Evolutionary conservation across 2,113 vertebrate genomes (phyloP), one percentile per base, ranked within the genome.

Genomic region (Chamaetylas fuelleborni): DNA sequence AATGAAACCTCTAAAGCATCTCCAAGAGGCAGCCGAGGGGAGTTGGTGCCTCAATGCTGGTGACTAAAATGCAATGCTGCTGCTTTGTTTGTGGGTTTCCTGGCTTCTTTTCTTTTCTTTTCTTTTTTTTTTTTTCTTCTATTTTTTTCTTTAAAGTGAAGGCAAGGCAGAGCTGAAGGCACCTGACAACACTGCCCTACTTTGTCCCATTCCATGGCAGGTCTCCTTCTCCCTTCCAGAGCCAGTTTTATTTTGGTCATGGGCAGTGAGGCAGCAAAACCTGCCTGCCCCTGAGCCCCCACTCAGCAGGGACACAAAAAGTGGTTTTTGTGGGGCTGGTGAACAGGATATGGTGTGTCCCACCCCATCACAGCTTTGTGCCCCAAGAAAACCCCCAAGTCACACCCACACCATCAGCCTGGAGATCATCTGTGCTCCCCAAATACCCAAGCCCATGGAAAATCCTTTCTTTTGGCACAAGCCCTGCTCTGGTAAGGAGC

Each of bases 221-320:
- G 24, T 23, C 12, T 5, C 24, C 50, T 11, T 6, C 58, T 78
- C 47, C 51, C 19, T 83, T 31, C 64, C 31, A 54, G n/a, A 47
- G 5, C n/a, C 3, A 14, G 47, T 16, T 92, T 66, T 34, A 24
- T 65, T 72, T 31, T 53, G 38, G 40, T 50, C 9, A 4, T 0
- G 0, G 34, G 54, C 76, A 82, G 54, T 3, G 65, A 43, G 14
- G 4, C 70, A 33, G 57, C 71, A 79, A 64, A 58, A 22, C 62
- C 26, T 2, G 12, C 13, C 61, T 65, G 61, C 31, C 54, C 45
- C 74, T 2, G 3, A 53, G 36, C 29, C 40, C 43, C 34, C 18
- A 1, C 77, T 45, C 9, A 1, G 1, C 62, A n/a, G 42, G 12
- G 19, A 6, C 67, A 25, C 36, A 3, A 11, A 6, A 19, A 9